These are phyloP conservation scores for Gryon sp. DNA, from an alignment of 1,140 invertebrate genomes.

Conservation along the genomic window DNA sequence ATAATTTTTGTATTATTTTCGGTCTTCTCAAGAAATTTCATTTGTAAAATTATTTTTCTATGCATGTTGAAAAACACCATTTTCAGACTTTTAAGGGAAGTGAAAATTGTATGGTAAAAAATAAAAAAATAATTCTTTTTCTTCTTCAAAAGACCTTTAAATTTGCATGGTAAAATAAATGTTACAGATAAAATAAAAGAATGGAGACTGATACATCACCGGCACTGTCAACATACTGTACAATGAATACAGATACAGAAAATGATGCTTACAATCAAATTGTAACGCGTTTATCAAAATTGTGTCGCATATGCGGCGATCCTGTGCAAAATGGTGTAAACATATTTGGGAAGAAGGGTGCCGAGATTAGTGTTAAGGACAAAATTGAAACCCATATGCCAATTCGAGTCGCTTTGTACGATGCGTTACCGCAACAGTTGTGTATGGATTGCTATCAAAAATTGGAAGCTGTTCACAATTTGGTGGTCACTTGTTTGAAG, in stretches of 20 bases:
- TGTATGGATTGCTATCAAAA: slow-evolving; percentile 68
- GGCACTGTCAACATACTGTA: slow-evolving; percentile 1
- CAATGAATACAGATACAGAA: slow-evolving; percentile 11
- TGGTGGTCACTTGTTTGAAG: slow-evolving; percentile 64
- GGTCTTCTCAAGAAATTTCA: too few species aligned
- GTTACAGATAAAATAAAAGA: too few species aligned
- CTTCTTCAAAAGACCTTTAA: too few species aligned
- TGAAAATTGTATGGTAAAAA: too few species aligned
- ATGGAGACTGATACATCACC: not conserved
- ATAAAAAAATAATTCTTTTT: too few species aligned
- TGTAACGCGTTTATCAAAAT: slow-evolving; percentile 31
- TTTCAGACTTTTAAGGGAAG: too few species aligned
- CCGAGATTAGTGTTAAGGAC: slow-evolving; percentile 61
- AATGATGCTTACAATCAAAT: slow-evolving; percentile 20
- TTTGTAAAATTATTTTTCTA: too few species aligned
- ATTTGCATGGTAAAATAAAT: too few species aligned
- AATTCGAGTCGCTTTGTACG: slow-evolving; percentile 56
- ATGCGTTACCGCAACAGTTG: slow-evolving; percentile 66
- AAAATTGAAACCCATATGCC: slow-evolving; percentile 69
- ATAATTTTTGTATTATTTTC: too few species aligned
- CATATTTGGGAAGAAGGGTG: slow-evolving; percentile 61
- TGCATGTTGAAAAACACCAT: too few species aligned
- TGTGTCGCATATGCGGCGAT: slow-evolving; percentile 65
- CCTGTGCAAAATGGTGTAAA: slow-evolving; percentile 56
- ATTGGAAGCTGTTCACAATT: slow-evolving; percentile 66